Evolutionary conservation across 1,140 invertebrate species (phyloP).

Genomic region (Drosophila parvula): DNA sequence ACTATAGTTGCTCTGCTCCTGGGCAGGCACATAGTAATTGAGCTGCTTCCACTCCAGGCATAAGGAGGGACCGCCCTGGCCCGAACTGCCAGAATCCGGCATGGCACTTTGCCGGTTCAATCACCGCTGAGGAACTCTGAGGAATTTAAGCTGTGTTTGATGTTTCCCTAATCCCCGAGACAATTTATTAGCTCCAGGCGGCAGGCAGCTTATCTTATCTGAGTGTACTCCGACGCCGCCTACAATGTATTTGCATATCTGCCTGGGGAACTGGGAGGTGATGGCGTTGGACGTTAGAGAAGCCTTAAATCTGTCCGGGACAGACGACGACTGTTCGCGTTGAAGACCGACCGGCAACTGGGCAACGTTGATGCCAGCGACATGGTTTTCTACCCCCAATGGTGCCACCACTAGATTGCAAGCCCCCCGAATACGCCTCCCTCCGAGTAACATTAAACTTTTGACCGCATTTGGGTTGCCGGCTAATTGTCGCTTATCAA

Average conservation of each 20-base stretch:
- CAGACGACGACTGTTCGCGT: constrained; percentile 56
- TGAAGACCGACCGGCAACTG: constrained; percentile 47
- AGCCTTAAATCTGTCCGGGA: constrained; percentile 61
- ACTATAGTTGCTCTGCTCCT: constrained; percentile 77
- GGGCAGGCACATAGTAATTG: constrained; percentile 80
- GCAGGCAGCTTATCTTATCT: constrained; percentile 40
- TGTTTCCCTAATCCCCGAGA: constrained; percentile 15
- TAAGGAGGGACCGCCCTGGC: constrained; percentile 35
- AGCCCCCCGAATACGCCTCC: not conserved
- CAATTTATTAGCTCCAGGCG: constrained; percentile 18
- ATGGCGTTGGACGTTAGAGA: constrained; percentile 20
- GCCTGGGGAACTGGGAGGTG: constrained; percentile 4
- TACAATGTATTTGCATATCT: constrained; percentile 62
- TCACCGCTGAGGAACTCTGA: constrained; percentile 17
- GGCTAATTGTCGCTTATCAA: constrained; percentile 75
- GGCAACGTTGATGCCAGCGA: constrained; percentile 39
- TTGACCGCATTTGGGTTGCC: constrained; percentile 68
- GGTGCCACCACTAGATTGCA: too few relatives aligned
- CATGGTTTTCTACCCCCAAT: constrained; percentile 68
- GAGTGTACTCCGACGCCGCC: constrained; percentile 3
- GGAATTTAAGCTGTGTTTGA: constrained; percentile 3
- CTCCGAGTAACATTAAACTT: constrained; percentile 70
- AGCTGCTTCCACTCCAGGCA: constrained; percentile 82
- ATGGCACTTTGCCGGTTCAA: constrained; percentile 29
- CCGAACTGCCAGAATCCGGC: constrained; percentile 19